Percentiles rank a stretch among this genome's conserved stretches.
Evolutionary conservation across 2,888 invertebrate species (phyloP).

Genomic region (Dynastes hyllus): DNA sequence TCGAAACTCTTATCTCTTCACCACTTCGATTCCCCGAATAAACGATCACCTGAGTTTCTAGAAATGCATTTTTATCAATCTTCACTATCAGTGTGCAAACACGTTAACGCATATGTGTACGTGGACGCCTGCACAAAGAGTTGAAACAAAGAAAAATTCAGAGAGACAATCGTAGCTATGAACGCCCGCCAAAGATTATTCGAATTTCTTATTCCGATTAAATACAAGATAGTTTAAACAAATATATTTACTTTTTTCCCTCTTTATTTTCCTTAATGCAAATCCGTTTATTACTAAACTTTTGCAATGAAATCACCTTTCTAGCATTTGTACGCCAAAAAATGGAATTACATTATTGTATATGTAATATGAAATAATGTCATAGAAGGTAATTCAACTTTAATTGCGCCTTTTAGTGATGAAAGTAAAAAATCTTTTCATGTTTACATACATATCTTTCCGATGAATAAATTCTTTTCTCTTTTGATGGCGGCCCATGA

Average conservation of each 20-base stretch:
- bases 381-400: too few relatives aligned
- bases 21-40: constrained; percentile 56
- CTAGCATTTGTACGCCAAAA: too few relatives aligned
- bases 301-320: too few relatives aligned
- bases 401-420: too few relatives aligned
- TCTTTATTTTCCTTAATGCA: neutral
- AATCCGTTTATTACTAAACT: too few relatives aligned
- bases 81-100: constrained; percentile 40
- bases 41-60: constrained; percentile 59
- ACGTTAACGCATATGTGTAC: constrained; percentile 19
- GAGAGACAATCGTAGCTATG: constrained; percentile 26
- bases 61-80: constrained; percentile 54
- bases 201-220: constrained; percentile 22
- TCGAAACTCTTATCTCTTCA: constrained; percentile 54
- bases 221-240: constrained; percentile 2
- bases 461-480: too few relatives aligned
- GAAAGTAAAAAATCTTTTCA: too few relatives aligned
- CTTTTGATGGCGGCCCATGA: too few relatives aligned
- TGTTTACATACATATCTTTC: too few relatives aligned
- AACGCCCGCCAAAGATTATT: neutral
- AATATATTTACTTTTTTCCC: neutral
- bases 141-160: constrained; percentile 16
- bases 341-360: too few relatives aligned
- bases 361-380: too few relatives aligned
- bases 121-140: constrained; percentile 19